Conservation (phyloP, 2,113 vertebrate species). For the Melanerpes aurifrons region DNA sequence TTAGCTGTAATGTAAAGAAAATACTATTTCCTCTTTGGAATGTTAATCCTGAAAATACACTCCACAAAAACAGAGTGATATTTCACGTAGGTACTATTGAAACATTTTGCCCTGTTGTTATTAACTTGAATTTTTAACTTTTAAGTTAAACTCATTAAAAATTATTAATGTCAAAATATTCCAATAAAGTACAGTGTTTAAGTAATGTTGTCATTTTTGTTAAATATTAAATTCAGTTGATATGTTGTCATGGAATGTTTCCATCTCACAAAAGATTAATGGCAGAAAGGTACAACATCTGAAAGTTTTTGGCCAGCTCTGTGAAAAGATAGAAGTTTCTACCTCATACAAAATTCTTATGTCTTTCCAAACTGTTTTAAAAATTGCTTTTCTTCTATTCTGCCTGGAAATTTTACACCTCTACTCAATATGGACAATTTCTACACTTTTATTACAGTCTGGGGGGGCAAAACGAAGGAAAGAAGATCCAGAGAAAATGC, state of each 20-base stretch:
- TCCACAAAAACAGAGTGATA: not conserved
- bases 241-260: not conserved
- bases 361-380: not conserved
- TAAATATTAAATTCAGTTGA: slow-evolving; percentile 7
- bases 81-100: not conserved
- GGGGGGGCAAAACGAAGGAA: not conserved
- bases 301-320: not conserved
- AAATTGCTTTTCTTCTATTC: not conserved
- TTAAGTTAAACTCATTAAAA: not conserved
- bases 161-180: not conserved
- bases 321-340: not conserved
- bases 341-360: not conserved
- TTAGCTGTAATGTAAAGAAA: not conserved
- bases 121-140: not conserved
- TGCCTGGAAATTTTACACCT: not conserved
- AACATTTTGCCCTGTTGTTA: not conserved
- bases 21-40: not conserved
- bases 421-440: not conserved
- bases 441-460: not conserved
- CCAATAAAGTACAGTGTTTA: not conserved
- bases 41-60: slow-evolving; percentile 1
- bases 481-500: not conserved
- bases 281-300: not conserved
- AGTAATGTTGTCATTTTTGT: not conserved
- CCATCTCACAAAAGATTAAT: not conserved